phyloP scores from a whole-genome alignment of 2,113 vertebrate species.

The Syngnathoides biaculeatus region DNA sequence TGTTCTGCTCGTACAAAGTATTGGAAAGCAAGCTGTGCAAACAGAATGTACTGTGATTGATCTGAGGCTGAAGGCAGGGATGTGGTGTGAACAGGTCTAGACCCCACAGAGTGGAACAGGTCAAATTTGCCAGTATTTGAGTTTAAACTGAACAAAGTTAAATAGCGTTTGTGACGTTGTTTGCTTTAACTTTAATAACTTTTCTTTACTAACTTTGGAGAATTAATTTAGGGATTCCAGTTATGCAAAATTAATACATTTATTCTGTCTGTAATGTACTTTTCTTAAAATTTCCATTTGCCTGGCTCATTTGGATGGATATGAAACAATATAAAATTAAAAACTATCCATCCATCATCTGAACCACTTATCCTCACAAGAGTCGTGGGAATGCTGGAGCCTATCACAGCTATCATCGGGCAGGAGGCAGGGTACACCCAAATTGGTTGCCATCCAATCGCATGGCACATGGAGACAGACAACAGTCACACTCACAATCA shows the following conservation, averaged over 20 bases:
- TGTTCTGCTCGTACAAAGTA: slow-evolving; percentile 46
- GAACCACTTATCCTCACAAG: too few species aligned
- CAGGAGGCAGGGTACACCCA: too few species aligned
- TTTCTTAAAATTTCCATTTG: neutral
- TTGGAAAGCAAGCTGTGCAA: slow-evolving; percentile 65
- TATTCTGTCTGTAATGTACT: neutral
- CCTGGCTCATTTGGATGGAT: neutral
- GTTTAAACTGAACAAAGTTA: slow-evolving; percentile 59
- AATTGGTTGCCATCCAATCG: too few species aligned
- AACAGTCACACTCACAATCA: too few species aligned
- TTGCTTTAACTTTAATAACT: too few species aligned
- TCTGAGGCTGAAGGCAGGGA: slow-evolving; percentile 57
- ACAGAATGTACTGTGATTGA: slow-evolving; percentile 56
- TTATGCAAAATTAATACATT: neutral
- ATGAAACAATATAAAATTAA: neutral
- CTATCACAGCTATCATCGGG: too few species aligned
- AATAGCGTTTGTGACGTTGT: slow-evolving; percentile 60
- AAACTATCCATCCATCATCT: too few species aligned
- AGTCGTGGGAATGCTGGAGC: too few species aligned
- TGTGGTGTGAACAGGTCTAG: slow-evolving; percentile 67
- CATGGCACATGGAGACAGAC: too few species aligned
- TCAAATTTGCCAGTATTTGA: slow-evolving; percentile 64
- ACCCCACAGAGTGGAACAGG: slow-evolving; percentile 65
- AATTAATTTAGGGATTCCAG: neutral
- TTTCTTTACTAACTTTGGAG: slow-evolving; percentile 21